Conservation (phyloP, 2,888 invertebrate species). For the Cerastis rubricosa region DNA sequence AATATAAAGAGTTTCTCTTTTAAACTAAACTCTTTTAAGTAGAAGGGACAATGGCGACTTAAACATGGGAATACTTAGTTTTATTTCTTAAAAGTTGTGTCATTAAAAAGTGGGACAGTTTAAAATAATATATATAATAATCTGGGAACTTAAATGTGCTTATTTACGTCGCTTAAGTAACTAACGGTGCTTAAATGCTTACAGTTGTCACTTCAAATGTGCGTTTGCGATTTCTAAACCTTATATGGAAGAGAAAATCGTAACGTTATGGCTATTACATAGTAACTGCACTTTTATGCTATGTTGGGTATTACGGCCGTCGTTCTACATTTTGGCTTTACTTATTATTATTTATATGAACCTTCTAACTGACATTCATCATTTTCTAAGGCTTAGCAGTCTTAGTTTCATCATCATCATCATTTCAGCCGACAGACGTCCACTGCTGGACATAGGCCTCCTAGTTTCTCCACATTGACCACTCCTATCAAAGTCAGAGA, state of each 20-base stretch:
- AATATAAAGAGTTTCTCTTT: conserved; percentile 73
- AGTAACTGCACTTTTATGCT: conserved; percentile 21
- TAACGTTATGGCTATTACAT: conserved; percentile 31
- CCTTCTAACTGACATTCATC: not conserved
- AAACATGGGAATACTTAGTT: conserved; percentile 55
- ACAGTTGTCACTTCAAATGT: conserved; percentile 6
- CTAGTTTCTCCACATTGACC: too few species aligned
- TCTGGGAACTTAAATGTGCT: conserved; percentile 31
- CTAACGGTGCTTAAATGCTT: not conserved
- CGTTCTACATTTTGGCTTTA: conserved; percentile 20
- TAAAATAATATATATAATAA: conserved; percentile 46
- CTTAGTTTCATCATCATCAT: too few species aligned
- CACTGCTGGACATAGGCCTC: too few species aligned
- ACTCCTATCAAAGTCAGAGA: too few species aligned
- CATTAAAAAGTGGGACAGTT: conserved; percentile 44
- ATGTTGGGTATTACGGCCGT: conserved; percentile 11
- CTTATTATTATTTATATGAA: not conserved
- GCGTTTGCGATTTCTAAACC: conserved; percentile 26
- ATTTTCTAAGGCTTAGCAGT: not conserved
- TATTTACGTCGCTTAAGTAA: conserved; percentile 18
- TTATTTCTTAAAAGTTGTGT: conserved; percentile 33
- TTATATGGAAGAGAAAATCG: conserved; percentile 39
- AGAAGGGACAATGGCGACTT: conserved; percentile 56
- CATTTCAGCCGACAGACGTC: too few species aligned
- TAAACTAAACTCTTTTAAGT: conserved; percentile 57